These are phyloP conservation scores for Tympanoctomys barrerae DNA, from an alignment of 2,797 vertebrate species.

Conservation along the genomic window DNA sequence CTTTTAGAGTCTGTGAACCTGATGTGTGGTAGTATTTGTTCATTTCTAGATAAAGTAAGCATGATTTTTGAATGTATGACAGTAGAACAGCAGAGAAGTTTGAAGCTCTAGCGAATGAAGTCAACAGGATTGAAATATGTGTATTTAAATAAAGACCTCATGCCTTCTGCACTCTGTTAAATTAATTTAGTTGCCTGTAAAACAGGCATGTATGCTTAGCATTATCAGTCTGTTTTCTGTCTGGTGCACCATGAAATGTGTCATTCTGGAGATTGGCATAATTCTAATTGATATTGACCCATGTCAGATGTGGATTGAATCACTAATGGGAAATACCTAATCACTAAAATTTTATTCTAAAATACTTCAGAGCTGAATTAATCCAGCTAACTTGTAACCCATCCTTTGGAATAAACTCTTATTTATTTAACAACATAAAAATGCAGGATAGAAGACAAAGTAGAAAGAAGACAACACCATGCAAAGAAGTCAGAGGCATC, in stretches of 20 bases:
- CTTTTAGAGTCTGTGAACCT: conserved; percentile 49
- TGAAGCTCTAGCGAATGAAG: conserved; percentile 48
- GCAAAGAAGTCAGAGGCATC: too few species aligned
- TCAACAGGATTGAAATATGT: conserved; percentile 44
- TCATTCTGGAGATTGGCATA: conserved; percentile 64
- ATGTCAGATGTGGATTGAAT: conserved; percentile 47
- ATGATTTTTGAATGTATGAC: conserved; percentile 17
- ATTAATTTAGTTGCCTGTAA: conserved; percentile 69
- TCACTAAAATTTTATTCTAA: conserved; percentile 74
- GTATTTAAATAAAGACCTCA: conserved; percentile 56
- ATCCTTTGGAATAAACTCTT: not conserved
- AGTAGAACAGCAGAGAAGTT: not conserved
- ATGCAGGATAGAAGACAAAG: not conserved
- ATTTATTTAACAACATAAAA: conserved; percentile 31
- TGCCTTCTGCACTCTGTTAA: conserved; percentile 64
- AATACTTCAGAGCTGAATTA: conserved; percentile 36
- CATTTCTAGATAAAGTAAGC: conserved; percentile 5
- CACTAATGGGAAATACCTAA: conserved; percentile 58
- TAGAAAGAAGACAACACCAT: too few species aligned
- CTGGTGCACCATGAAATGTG: conserved; percentile 61
- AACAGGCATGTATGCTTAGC: conserved; percentile 56
- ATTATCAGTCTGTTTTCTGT: conserved; percentile 71
- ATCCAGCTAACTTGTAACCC: not conserved
- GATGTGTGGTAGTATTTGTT: not conserved
- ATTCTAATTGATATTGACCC: conserved; percentile 71